Conservation (phyloP, 1,140 invertebrate genomes). For the Augochlora pura region DNA sequence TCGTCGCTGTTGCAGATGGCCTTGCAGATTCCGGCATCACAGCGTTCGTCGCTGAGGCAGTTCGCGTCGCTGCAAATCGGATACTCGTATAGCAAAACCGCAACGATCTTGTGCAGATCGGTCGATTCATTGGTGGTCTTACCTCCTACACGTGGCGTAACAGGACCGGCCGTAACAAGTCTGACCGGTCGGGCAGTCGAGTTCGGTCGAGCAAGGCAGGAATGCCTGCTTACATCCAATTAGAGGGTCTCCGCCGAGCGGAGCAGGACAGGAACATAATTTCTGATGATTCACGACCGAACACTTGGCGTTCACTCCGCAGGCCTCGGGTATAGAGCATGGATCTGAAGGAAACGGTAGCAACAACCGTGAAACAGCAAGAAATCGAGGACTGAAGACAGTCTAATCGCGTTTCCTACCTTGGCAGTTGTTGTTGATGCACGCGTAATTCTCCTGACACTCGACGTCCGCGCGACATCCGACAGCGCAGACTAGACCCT, state of each 20-base stretch:
- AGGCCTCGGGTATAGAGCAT: constrained; percentile 88
- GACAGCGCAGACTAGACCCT: constrained; percentile 86
- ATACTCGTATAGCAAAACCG: not conserved
- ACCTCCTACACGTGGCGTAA: constrained; percentile 87
- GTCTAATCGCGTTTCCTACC: constrained; percentile 63
- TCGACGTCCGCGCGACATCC: constrained; percentile 91
- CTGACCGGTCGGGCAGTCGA: constrained; percentile 85
- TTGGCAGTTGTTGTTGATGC: constrained; percentile 88
- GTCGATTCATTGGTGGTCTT: constrained; percentile 45
- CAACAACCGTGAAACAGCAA: not conserved
- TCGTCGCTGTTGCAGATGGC: constrained; percentile 91
- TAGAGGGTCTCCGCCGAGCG: constrained; percentile 88
- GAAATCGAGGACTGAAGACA: too few relatives aligned
- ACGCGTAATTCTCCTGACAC: constrained; percentile 86
- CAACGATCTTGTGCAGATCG: not conserved
- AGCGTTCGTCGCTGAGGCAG: constrained; percentile 91
- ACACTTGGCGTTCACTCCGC: constrained; percentile 91
- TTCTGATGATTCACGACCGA: constrained; percentile 85
- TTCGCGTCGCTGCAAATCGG: constrained; percentile 84
- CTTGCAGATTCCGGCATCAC: constrained; percentile 89
- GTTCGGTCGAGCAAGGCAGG: constrained; percentile 82
- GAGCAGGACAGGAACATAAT: constrained; percentile 86
- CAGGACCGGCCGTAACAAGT: constrained; percentile 88
- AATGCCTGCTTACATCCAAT: constrained; percentile 86
- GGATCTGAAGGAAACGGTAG: constrained; percentile 78